Base-by-base conservation (phyloP, 2,797 vertebrate species). In the Gymnodraco acuticeps region DNA sequence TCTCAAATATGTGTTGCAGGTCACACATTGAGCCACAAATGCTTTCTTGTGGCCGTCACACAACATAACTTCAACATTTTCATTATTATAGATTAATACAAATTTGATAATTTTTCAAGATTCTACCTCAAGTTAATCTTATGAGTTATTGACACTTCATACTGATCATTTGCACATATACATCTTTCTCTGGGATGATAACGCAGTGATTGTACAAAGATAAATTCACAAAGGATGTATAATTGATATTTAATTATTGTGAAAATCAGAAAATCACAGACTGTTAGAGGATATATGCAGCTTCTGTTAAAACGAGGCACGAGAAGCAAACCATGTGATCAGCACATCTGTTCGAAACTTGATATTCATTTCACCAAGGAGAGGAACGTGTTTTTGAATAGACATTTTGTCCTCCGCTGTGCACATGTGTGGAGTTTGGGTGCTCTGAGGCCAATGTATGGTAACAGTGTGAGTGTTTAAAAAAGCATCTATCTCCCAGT, bases 301-400 rank as follows among this genome's bases (percentile, higher is more conserved):
- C 70, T 61, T 52, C 55, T 71, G 79, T 13, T 60, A 45, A 62
- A 77, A 33, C 0, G 15, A 75, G 51, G 43, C 63, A 12, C 33
- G 27, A 45, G 13, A 77, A 48, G 70, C 41, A 19, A 33, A 72
- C 88, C 91, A 87, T 88, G 86, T 90, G 92, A 93, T 89, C 91
- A 60, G 80, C 91, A 87, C 93, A 93, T 94, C 91, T 94, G 91
- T 85, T 89, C 1, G 58, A 90, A 93, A 93, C 82, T 78, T 27
- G 62, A 92, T 90, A 86, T 89, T 90, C 67, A 75, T 81, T 80
- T 89, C 74, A 64, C 59, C 79, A 83, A 83, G 38, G 41, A 47
- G 41, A 55, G 50, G 46, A 41, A 58, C 38, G 64, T 67, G 47
- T 61, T 55, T 80, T 19, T 80, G 48, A 73, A 64, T 61, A 68